phyloP scores from a whole-genome alignment of 2,797 vertebrate genomes.

The Cryptoprocta ferox region DNA sequence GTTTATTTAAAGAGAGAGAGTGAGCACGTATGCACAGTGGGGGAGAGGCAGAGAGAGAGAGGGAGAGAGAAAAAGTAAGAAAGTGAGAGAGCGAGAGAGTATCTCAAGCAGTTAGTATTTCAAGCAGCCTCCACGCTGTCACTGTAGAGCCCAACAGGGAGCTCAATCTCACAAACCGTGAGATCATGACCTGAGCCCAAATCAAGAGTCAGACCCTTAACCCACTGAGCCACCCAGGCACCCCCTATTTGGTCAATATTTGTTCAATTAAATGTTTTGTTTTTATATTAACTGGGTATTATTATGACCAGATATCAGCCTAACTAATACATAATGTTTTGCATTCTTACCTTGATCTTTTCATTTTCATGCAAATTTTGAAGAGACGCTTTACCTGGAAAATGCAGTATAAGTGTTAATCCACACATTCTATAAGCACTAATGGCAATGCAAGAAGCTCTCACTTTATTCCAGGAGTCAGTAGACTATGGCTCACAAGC shows the following conservation, averaged over 20 bases:
- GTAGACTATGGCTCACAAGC: not conserved
- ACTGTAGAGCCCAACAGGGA: too few relatives aligned
- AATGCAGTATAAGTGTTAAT: not conserved
- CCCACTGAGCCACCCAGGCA: too few relatives aligned
- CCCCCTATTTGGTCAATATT: not conserved
- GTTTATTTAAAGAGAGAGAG: too few relatives aligned
- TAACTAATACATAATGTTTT: not conserved
- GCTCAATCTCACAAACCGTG: too few relatives aligned
- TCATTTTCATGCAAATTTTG: not conserved
- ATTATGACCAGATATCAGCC: not conserved
- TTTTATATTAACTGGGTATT: not conserved
- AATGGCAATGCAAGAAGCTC: not conserved
- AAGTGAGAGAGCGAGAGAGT: too few relatives aligned
- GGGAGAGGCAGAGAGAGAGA: too few relatives aligned
- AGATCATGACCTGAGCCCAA: too few relatives aligned
- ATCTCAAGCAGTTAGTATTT: too few relatives aligned
- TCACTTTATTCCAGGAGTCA: not conserved
- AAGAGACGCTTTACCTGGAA: not conserved
- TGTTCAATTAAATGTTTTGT: not conserved
- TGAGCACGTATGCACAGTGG: too few relatives aligned
- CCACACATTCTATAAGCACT: not conserved
- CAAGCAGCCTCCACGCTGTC: too few relatives aligned
- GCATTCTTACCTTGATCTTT: not conserved
- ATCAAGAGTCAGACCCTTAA: too few relatives aligned
- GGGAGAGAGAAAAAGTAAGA: too few relatives aligned